These are phyloP conservation scores for Nycteola revayana DNA, from an alignment of 2,888 invertebrate species.

Conservation along the genomic window DNA sequence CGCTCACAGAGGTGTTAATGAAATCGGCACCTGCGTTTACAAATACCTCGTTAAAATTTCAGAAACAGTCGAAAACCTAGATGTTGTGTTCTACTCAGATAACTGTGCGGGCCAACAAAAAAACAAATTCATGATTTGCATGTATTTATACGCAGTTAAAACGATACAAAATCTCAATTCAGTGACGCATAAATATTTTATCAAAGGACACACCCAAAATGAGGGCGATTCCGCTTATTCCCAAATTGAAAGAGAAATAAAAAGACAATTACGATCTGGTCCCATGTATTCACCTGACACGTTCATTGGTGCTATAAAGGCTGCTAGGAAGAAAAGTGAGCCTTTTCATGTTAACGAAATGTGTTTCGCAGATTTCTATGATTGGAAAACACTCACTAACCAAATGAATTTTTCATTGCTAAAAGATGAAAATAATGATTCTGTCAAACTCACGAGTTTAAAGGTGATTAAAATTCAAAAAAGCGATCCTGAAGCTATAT, in stretches of 20 bases:
- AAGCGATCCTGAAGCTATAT: constrained; percentile 6
- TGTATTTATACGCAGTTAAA: constrained; percentile 4
- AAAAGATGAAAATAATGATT: constrained; percentile 13
- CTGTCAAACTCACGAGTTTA: constrained; percentile 15
- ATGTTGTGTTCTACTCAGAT: constrained; percentile 32
- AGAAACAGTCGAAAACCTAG: constrained; percentile 14
- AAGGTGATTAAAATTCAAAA: constrained; percentile 13
- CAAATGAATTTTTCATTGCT: constrained; percentile 19
- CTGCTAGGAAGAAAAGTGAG: constrained; percentile 13
- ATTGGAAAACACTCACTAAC: constrained; percentile 20
- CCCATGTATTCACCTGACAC: constrained; percentile 15
- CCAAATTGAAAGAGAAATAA: constrained; percentile 18
- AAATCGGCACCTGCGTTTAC: constrained; percentile 34
- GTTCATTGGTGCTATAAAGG: constrained; percentile 18
- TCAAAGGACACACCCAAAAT: too few relatives aligned
- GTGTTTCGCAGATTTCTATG: constrained; percentile 18
- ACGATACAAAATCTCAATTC: constrained; percentile 5
- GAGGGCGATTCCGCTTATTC: constrained; percentile 22
- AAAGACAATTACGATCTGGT: constrained; percentile 16
- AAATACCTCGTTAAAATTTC: constrained; percentile 28
- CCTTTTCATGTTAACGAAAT: constrained; percentile 21
- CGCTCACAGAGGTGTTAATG: constrained; percentile 34
- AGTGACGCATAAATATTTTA: constrained; percentile 6
- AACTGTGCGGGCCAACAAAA: constrained; percentile 25
- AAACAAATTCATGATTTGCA: constrained; percentile 7